phyloP scores from a whole-genome alignment of 2,797 vertebrate species.

The Thunnus albacares region DNA sequence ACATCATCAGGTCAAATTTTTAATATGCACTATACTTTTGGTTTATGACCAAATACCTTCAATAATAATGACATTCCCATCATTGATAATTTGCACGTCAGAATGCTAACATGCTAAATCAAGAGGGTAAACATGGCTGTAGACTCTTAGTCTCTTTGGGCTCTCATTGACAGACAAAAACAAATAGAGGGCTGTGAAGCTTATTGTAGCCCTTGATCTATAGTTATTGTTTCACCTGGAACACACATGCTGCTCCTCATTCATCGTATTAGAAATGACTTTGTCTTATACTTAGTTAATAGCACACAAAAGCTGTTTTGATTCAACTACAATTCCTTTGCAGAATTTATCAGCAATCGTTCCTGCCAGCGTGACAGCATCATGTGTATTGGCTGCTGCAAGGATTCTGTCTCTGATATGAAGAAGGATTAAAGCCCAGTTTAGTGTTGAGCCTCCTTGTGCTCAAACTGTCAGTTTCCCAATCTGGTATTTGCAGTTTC shows the following conservation, averaged over 20 bases:
- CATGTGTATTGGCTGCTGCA: constrained; percentile 2
- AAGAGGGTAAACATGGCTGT: background rate
- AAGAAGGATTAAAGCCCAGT: constrained; percentile 30
- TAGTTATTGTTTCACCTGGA: constrained; percentile 12
- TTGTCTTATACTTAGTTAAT: background rate
- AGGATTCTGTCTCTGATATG: constrained; percentile 15
- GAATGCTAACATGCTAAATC: no score
- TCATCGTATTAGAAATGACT: background rate
- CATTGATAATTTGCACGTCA: no score
- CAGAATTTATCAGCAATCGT: constrained; percentile 7
- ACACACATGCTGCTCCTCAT: background rate
- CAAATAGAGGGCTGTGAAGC: background rate
- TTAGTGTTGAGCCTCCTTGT: constrained; percentile 16
- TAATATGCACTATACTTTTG: background rate
- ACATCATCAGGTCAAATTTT: no score
- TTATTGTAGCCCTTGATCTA: background rate
- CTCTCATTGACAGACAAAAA: background rate
- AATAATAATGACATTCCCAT: background rate
- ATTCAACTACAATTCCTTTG: background rate
- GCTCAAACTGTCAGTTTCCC: constrained; percentile 53
- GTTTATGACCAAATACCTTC: background rate
- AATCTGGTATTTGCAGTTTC: constrained; percentile 69
- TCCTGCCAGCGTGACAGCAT: constrained; percentile 3
- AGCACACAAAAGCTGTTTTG: background rate
- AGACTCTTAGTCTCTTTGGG: background rate